Evolutionary conservation across 2,888 invertebrate genomes (phyloP), one percentile per base, ranked within the genome.

Genomic region (Chrysodeixis includens): DNA sequence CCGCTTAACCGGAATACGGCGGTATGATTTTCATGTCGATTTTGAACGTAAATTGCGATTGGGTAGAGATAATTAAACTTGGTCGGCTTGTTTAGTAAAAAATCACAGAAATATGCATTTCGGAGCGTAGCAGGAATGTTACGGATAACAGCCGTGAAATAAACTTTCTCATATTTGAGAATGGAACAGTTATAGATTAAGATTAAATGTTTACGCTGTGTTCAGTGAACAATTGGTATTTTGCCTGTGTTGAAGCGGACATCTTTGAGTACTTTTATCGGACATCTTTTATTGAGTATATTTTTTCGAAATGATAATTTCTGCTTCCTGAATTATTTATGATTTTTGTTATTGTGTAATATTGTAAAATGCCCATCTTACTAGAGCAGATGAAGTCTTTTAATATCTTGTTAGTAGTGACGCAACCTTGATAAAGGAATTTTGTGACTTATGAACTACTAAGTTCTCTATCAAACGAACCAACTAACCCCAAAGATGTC

Each of bases 1-100:
- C 72, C 77, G 56, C 7, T 26, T 56, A 62, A 72, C 70, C 75
- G 66, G 58, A 56, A 74, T 79, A 22, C 35, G 49, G 35, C 30
- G 54, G 52, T 66, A 18, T 14, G 26, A 60, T 57, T 51, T 67
- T 61, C 46, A 58, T 55, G 14, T 22, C 30, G 46, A 57, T 57
- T 5, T 60, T 57, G 51, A 58, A 63, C 14, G 52, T 18, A 12
- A 58, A 70, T 56, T 30, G 56, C 32, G 56, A 67, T 68, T 74
- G 58, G 63, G 65, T 26, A 56, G 44, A 54, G 64, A 65, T 62
- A 61, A 77, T 74, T 68, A 58, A 60, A 66, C 54, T 57, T 46
- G 14, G n/a, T 18, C 26, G 32, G 60, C 16, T 72, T 74, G 60
- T 73, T 65, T 22, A 30, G 53, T 6, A 32, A 62, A 16, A 46